phyloP scores from a whole-genome alignment of 64 coral and sea anemone genomes.

The Orbicella faveolata region DNA sequence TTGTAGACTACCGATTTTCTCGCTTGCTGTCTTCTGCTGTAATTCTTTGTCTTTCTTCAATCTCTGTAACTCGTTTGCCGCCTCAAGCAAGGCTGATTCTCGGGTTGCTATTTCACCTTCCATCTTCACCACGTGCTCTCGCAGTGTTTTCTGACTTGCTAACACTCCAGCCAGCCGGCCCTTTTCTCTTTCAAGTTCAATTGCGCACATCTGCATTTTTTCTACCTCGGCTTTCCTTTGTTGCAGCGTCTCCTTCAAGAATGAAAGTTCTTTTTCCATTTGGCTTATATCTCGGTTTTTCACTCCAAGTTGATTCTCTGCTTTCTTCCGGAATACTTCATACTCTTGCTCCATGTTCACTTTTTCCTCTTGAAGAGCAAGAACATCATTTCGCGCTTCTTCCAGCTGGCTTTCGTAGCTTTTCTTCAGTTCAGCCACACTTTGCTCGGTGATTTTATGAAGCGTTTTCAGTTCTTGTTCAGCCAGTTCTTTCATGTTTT shows the following conservation, averaged over 20 bases:
- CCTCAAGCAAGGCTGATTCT: constrained; percentile 51
- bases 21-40: constrained; percentile 44
- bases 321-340: constrained; percentile 44
- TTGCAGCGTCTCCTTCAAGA: constrained; percentile 39
- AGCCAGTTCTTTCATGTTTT: constrained; percentile 46
- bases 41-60: constrained; percentile 60
- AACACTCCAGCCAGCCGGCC: constrained; percentile 76
- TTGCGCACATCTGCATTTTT: constrained; percentile 59
- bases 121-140: constrained; percentile 72
- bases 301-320: constrained; percentile 31
- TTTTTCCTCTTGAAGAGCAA: constrained; percentile 54
- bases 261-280: constrained; percentile 60
- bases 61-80: constrained; percentile 31
- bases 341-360: constrained; percentile 36
- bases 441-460: constrained; percentile 51
- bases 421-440: constrained; percentile 51
- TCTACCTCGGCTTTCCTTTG: constrained; percentile 57
- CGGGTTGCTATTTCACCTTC: constrained; percentile 55
- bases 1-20: constrained; percentile 34
- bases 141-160: constrained; percentile 69
- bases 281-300: constrained; percentile 37
- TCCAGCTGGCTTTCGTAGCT: constrained; percentile 55
- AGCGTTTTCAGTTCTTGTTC: constrained; percentile 59
- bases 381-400: constrained; percentile 30
- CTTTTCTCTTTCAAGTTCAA: constrained; percentile 86